Conservation (phyloP, 2,888 invertebrate genomes). For the Phorcus lineatus region DNA sequence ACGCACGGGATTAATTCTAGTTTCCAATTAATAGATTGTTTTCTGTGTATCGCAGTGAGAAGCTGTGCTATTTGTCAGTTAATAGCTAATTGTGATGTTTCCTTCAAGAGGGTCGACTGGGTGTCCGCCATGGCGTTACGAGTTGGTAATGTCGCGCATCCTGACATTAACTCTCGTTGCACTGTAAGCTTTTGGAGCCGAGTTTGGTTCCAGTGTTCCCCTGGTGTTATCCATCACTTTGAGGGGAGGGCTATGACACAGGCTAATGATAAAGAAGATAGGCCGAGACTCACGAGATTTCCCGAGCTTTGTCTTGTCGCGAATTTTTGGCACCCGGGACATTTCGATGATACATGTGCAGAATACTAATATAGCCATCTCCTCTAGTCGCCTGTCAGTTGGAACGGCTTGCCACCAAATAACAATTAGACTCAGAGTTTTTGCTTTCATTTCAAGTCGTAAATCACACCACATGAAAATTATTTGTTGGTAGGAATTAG, state of each 20-base stretch:
- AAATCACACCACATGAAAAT: neutral
- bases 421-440: neutral
- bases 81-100: conserved; percentile 29
- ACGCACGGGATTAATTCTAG: conserved; percentile 12
- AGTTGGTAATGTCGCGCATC: neutral
- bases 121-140: neutral
- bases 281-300: conserved; percentile 7
- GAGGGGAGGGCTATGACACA: neutral
- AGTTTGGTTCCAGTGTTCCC: neutral
- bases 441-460: neutral
- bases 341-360: neutral
- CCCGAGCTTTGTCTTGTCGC: neutral
- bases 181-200: conserved; percentile 16
- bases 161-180: neutral
- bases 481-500: no score
- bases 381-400: neutral
- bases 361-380: neutral
- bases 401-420: neutral
- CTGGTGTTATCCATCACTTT: neutral
- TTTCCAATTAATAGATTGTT: conserved; percentile 34
- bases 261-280: conserved; percentile 15
- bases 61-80: conserved; percentile 18
- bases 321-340: conserved; percentile 5
- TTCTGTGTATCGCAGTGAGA: conserved; percentile 8
- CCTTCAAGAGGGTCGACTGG: neutral